These are phyloP conservation scores for Epirrhoe alternata DNA, from an alignment of 2,888 invertebrate genomes.

Conservation along the genomic window DNA sequence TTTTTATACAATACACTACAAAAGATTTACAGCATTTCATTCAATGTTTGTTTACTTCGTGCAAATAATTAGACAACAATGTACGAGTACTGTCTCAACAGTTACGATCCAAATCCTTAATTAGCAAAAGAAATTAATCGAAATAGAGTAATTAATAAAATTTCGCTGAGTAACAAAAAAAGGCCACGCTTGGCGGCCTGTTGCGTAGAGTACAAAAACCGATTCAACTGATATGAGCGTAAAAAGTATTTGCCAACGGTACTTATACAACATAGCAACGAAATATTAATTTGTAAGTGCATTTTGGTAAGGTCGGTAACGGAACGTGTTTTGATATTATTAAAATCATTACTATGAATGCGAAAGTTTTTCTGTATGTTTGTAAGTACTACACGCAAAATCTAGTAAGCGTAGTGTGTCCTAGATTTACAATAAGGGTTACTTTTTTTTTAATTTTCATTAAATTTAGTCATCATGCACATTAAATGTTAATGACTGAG, in stretches of 20 bases:
- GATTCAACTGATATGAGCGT: conserved; percentile 53
- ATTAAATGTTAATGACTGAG: too few species aligned
- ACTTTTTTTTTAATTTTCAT: too few species aligned
- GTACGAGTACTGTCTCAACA: conserved; percentile 7
- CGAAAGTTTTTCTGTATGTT: too few species aligned
- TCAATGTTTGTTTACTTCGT: too few species aligned
- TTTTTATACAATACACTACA: too few species aligned
- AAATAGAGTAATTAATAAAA: conserved; percentile 69
- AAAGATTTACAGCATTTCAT: too few species aligned
- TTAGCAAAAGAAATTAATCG: conserved; percentile 57
- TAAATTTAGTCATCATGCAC: too few species aligned
- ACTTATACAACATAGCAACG: conserved; percentile 48
- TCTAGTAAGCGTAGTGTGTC: too few species aligned
- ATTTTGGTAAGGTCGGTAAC: too few species aligned
- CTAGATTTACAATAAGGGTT: too few species aligned
- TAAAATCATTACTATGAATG: neutral
- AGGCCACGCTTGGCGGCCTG: conserved; percentile 45
- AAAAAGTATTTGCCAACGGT: conserved; percentile 45
- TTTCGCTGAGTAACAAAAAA: conserved; percentile 54
- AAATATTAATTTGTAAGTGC: conserved; percentile 46
- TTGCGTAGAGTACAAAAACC: conserved; percentile 45
- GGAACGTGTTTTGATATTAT: neutral
- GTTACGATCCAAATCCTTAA: conserved; percentile 56
- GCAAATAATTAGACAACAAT: conserved; percentile 12
- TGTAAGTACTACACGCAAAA: too few species aligned